Conservation (phyloP, 2,113 vertebrate genomes). For the Sterna hirundo region DNA sequence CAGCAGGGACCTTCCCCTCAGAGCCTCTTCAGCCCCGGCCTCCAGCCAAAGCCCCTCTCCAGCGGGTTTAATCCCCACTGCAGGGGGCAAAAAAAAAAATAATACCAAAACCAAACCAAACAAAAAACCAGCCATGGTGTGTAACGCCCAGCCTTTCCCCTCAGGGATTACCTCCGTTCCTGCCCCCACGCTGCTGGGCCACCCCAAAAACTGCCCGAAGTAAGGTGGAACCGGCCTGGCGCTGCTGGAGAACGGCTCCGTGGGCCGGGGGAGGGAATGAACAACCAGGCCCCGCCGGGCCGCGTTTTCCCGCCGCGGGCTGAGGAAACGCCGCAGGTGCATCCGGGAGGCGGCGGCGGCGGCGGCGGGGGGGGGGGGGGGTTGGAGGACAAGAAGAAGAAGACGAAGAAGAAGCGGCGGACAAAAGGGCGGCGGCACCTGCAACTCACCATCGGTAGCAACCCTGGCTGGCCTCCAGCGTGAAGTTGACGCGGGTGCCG, state of each 20-base stretch:
- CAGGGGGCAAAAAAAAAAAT: not conserved
- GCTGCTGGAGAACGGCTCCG: not conserved
- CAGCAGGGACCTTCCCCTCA: not conserved
- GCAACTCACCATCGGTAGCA: constrained; percentile 95
- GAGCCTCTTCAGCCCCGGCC: not conserved
- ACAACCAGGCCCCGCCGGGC: not conserved
- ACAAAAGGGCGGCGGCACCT: not conserved
- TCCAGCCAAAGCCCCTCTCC: not conserved
- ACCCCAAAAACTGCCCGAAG: not conserved
- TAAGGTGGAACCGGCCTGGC: not conserved
- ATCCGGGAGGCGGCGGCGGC: not conserved
- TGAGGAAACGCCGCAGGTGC: constrained; percentile 7
- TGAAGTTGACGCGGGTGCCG: constrained; percentile 87
- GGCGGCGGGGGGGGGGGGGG: too few relatives aligned
- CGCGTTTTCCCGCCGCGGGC: not conserved
- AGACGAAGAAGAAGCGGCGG: not conserved
- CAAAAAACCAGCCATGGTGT: not conserved
- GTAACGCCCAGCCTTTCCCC: not conserved
- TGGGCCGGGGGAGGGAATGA: rapidly evolving
- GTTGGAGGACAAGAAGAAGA: not conserved
- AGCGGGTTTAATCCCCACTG: not conserved
- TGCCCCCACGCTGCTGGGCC: not conserved
- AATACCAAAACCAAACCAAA: not conserved
- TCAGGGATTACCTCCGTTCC: not conserved
- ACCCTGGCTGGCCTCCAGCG: constrained; percentile 89